Percentiles rank a stretch among this genome's conserved stretches.
Conservation (phyloP, 2,888 invertebrate genomes). For the Uloborus plumipes region DNA sequence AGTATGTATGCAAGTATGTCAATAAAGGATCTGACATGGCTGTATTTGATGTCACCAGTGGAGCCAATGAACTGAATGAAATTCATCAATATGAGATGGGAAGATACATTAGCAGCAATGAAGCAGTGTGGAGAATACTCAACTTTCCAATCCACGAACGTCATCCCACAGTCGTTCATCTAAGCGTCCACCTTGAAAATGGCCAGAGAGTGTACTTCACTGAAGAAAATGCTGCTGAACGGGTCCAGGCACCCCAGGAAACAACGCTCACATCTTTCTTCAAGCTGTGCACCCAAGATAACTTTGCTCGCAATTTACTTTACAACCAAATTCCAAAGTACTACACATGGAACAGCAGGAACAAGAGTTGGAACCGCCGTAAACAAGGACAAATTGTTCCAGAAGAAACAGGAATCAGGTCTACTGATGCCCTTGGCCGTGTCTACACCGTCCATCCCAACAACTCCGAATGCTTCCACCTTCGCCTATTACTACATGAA, state of each 20-base stretch:
- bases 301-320: constrained; percentile 5
- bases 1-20: not conserved
- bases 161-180: not conserved
- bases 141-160: not conserved
- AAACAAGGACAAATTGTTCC: not conserved
- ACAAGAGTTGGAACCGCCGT: not conserved
- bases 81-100: not conserved
- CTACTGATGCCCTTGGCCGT: constrained; percentile 14
- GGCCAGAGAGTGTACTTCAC: constrained; percentile 19
- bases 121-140: too few relatives aligned
- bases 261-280: not conserved
- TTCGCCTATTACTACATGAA: constrained; percentile 13
- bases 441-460: constrained; percentile 23
- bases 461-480: constrained; percentile 12
- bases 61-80: not conserved
- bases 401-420: not conserved
- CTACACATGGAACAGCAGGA: constrained; percentile 4
- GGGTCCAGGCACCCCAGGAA: not conserved
- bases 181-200: constrained; percentile 18
- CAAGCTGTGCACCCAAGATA: not conserved
- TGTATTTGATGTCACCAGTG: not conserved
- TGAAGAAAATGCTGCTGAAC: not conserved
- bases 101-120: too few relatives aligned
- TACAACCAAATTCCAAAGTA: constrained; percentile 14
- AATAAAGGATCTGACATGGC: too few relatives aligned